Conservation (phyloP, 1,140 invertebrate genomes). For the Diabrotica undecimpunctata region DNA sequence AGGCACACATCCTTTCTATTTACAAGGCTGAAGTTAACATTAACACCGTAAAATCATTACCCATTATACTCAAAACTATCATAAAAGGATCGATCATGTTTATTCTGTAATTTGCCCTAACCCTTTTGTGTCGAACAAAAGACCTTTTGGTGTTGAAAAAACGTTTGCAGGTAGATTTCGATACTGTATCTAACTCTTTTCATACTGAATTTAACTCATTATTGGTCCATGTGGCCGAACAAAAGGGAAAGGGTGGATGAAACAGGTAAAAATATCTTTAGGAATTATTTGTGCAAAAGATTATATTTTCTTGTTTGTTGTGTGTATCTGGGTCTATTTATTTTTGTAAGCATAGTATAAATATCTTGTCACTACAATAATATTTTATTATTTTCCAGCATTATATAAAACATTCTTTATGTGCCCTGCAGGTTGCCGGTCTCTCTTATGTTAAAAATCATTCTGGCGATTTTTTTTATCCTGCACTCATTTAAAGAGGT, state of each 20-base stretch:
- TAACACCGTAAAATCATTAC: constrained; percentile 20
- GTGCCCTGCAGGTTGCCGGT: too few species aligned
- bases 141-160: constrained; percentile 10
- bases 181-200: constrained; percentile 14
- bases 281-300: constrained; percentile 2
- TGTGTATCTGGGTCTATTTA: too few species aligned
- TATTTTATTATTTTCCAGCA: too few species aligned
- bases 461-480: too few species aligned
- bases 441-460: too few species aligned
- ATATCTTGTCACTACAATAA: too few species aligned
- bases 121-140: constrained; percentile 14
- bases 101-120: constrained; percentile 19
- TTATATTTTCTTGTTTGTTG: not conserved
- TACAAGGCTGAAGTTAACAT: constrained; percentile 14
- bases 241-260: not conserved
- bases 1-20: constrained; percentile 7
- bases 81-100: constrained; percentile 21
- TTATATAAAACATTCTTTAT: too few species aligned
- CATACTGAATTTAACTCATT: constrained; percentile 18
- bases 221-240: constrained; percentile 7
- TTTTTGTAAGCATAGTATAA: too few species aligned
- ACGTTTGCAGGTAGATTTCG: constrained; percentile 13
- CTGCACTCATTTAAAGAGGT: too few species aligned
- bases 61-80: constrained; percentile 16
- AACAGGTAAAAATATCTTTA: constrained; percentile 9